Conservation (phyloP, 2,797 vertebrate genomes). For the Linurgus olivaceus region DNA sequence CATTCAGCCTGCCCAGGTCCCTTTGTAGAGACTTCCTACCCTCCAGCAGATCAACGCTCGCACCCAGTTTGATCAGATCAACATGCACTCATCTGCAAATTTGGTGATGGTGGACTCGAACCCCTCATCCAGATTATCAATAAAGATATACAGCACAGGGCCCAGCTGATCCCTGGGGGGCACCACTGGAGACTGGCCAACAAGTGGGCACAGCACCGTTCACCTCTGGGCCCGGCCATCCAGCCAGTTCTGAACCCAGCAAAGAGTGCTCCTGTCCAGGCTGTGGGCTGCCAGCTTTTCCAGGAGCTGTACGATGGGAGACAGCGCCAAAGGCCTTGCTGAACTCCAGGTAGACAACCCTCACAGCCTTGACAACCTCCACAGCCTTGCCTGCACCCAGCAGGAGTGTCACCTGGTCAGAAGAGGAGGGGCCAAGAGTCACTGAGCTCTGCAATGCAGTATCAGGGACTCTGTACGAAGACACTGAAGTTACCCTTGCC, state of each 20-base stretch:
- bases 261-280: neutral
- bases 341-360: accelerated
- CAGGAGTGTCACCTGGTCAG: accelerated
- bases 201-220: neutral
- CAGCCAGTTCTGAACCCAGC: neutral
- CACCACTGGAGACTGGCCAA: neutral
- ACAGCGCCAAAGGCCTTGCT: neutral
- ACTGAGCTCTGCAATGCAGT: neutral
- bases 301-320: neutral
- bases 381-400: accelerated
- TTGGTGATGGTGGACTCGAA: neutral
- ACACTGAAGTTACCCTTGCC: neutral
- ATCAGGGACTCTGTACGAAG: neutral
- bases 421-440: neutral
- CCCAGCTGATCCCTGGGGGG: neutral
- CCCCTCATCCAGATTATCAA: neutral
- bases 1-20: neutral
- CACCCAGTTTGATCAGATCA: neutral
- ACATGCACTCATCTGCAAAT: accelerated
- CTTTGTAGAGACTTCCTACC: neutral
- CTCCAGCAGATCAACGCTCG: neutral
- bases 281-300: neutral
- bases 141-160: neutral
- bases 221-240: accelerated
- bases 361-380: accelerated